Percentiles rank a stretch among this genome's conserved stretches.
phyloP scores from a whole-genome alignment of 1,140 invertebrate species.

The Macrotrachela quadricornifera region DNA sequence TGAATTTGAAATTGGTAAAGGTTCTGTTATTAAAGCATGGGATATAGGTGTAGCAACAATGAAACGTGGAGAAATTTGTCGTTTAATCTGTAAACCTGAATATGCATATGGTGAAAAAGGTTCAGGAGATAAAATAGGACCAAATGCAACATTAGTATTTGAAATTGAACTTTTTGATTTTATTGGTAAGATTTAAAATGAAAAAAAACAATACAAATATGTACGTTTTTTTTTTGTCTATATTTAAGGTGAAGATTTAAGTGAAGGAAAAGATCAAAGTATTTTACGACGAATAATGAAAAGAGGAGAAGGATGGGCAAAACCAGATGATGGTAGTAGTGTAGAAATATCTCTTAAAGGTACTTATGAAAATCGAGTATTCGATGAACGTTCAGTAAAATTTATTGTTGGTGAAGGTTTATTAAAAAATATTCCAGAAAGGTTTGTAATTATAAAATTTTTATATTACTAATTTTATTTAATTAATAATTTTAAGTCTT shows the following conservation, averaged over 20 bases:
- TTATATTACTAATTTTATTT: too few relatives aligned
- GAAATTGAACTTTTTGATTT: slow-evolving; percentile 44
- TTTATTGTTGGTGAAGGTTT: slow-evolving; percentile 68
- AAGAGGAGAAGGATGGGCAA: slow-evolving; percentile 43
- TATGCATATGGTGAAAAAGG: slow-evolving; percentile 73
- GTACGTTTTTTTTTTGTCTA: too few relatives aligned
- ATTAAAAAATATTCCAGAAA: slow-evolving; percentile 38
- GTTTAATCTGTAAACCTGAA: slow-evolving; percentile 61
- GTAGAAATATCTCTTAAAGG: slow-evolving; percentile 54
- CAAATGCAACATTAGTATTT: slow-evolving; percentile 64
- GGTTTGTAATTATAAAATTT: too few relatives aligned
- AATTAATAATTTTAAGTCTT: slow-evolving; percentile 43
- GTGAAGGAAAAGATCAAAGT: slow-evolving; percentile 53
- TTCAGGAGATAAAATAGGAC: slow-evolving; percentile 64
- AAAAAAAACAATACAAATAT: too few relatives aligned
- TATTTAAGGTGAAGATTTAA: slow-evolving; percentile 49
- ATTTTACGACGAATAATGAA: slow-evolving; percentile 50
- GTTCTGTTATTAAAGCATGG: slow-evolving; percentile 77
- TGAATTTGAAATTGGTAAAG: slow-evolving; percentile 55
- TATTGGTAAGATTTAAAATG: slow-evolving; percentile 13
- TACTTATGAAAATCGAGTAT: slow-evolving; percentile 44
- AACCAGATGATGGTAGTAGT: slow-evolving; percentile 51
- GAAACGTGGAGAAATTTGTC: slow-evolving; percentile 65
- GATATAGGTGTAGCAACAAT: slow-evolving; percentile 78
- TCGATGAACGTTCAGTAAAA: slow-evolving; percentile 39